Conservation (phyloP, 2,113 vertebrate genomes). For the Poecilia latipinna region DNA sequence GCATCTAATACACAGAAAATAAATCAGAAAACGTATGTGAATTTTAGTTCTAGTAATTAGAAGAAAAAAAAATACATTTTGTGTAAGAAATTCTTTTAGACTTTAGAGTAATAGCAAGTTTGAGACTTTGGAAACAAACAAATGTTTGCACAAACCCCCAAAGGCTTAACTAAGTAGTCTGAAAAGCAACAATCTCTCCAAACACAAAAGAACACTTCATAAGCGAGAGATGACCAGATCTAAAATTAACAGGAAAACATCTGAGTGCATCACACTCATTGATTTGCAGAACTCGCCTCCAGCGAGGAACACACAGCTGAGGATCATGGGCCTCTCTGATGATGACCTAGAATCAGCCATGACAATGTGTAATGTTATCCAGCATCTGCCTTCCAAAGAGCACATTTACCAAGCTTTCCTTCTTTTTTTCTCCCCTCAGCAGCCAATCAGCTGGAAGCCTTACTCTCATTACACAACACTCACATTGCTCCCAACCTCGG, state of each 20-base stretch:
- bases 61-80: neutral
- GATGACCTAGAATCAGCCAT: conserved; percentile 62
- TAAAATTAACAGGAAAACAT: conserved; percentile 66
- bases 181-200: conserved; percentile 35
- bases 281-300: conserved; percentile 61
- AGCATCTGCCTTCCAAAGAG: conserved; percentile 22
- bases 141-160: conserved; percentile 18
- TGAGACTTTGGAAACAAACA: neutral
- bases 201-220: conserved; percentile 70
- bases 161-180: conserved; percentile 29
- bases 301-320: conserved; percentile 68
- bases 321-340: conserved; percentile 71
- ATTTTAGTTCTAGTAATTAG: neutral
- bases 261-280: conserved; percentile 54
- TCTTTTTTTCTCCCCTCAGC: conserved; percentile 3
- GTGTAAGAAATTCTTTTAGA: conserved; percentile 7
- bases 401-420: conserved; percentile 7
- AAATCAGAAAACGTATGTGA: neutral
- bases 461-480: conserved; percentile 37
- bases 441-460: conserved; percentile 22
- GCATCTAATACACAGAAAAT: neutral
- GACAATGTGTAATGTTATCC: conserved; percentile 55
- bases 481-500: conserved; percentile 9
- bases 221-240: conserved; percentile 39
- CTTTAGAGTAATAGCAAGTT: conserved; percentile 1